Base-by-base conservation (phyloP, 2,888 invertebrate genomes). In the Athripsodes cinereus region DNA sequence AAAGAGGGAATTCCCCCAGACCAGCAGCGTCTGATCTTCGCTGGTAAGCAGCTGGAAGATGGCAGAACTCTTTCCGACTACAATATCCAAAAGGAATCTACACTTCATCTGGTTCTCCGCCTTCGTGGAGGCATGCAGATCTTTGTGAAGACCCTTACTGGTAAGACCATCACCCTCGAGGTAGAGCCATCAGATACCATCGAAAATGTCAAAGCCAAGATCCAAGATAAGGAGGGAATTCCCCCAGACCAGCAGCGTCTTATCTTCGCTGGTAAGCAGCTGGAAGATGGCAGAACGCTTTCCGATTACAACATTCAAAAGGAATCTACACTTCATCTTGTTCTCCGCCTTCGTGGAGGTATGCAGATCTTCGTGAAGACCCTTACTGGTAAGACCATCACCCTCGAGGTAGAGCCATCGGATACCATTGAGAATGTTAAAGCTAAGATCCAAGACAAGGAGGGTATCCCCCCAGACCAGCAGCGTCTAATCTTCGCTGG, bases 11-110 rank as follows among this genome's bases (percentile, higher is more conserved):
- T 74, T 67, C 89, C 89, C 65, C 87, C 88, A 67, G 91, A 91
- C 73, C 90, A 92, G 75, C 92, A 92, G 74, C 84, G 92, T 68
- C 79, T 94, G 73, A 94, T 94, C 76, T 96, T 96, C 73, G 94
- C 94, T 66, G 96, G 96, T 56, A 96, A 95, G 74, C 96, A 96
- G 76, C 75, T 96, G 69, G 96, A 96, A 78, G 96, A 96, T 84
- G 96, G 93, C 1, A 85, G 93, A 54, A 95, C 95, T 1, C 79
- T 96, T 22, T 91, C 90, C 0, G 96, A 96, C 71, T 95, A 95
- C 75, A 95, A 95, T 74, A 95, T 96, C 70, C 94, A 96, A 76
- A 95, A 95, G 74, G 92, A 94, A 74, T 92, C 92, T 0, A 94
- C 94, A 0, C 81, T 94, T 60, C 93, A 95, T 72, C 79, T 95